phyloP scores from a whole-genome alignment of 1,140 invertebrate species.

The Bilobella aurantiaca region DNA sequence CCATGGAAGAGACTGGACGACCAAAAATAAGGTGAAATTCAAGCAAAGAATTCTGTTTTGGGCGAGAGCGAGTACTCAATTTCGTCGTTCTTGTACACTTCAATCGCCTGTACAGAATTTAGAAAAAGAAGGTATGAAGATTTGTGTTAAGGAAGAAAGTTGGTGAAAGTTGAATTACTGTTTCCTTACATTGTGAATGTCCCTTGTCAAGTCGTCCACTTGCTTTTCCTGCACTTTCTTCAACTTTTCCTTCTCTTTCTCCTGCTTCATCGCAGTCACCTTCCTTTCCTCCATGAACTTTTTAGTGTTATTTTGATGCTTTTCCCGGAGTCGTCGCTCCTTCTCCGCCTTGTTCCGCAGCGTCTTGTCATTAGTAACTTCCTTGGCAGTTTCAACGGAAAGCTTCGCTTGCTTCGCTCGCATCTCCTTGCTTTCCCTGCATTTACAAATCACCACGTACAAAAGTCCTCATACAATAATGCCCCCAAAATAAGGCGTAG shows the following conservation, averaged over 20 bases:
- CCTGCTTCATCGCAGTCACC: conserved; percentile 72
- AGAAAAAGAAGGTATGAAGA: no score
- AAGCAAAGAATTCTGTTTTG: conserved; percentile 82
- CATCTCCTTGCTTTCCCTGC: conserved; percentile 89
- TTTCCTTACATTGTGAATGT: conserved; percentile 71
- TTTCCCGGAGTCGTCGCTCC: conserved; percentile 81
- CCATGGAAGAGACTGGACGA: no score
- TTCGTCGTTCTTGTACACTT: conserved; percentile 91
- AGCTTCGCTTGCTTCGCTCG: conserved; percentile 89
- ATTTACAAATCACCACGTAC: neutral
- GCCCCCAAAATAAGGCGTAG: neutral
- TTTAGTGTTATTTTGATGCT: conserved; percentile 98
- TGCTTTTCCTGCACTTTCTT: conserved; percentile 86
- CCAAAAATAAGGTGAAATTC: no score
- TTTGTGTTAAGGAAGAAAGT: no score
- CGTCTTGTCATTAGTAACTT: conserved; percentile 90
- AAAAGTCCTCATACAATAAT: neutral
- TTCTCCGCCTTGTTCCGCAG: conserved; percentile 95
- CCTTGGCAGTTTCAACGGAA: conserved; percentile 91
- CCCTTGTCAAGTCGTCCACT: conserved; percentile 75
- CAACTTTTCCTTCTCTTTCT: conserved; percentile 85
- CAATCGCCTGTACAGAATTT: conserved; percentile 63
- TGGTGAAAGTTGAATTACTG: no score
- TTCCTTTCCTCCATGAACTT: conserved; percentile 97
- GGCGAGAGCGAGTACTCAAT: conserved; percentile 79